Evolutionary conservation across 2,113 vertebrate genomes (phyloP).

Genomic region (Columbina picui): DNA sequence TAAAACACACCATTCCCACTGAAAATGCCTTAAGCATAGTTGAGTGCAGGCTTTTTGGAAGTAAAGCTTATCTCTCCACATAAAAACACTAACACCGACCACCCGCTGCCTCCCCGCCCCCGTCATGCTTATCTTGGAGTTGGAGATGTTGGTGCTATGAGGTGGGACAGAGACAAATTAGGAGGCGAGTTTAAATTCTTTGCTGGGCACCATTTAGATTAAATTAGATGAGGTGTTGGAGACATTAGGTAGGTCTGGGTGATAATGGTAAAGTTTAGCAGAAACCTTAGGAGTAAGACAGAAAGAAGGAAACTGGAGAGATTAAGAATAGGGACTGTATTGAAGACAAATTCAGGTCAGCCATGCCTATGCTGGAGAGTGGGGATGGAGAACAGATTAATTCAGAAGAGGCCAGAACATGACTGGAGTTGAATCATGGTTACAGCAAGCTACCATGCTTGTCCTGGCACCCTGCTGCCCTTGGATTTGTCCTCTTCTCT

Average conservation of each 20-base stretch:
- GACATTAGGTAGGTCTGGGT: not conserved
- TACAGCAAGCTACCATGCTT: not conserved
- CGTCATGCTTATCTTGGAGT: not conserved
- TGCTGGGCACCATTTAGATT: not conserved
- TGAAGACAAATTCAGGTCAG: not conserved
- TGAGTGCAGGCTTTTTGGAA: not conserved
- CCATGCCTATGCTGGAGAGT: not conserved
- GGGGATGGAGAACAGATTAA: not conserved
- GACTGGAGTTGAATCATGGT: not conserved
- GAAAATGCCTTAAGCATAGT: not conserved
- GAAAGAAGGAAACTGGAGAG: not conserved
- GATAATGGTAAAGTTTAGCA: not conserved
- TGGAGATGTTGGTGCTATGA: not conserved
- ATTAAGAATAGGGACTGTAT: not conserved
- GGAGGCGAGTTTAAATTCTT: not conserved
- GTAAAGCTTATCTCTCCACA: not conserved
- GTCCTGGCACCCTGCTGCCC: not conserved
- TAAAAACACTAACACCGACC: not conserved
- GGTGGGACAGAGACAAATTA: not conserved
- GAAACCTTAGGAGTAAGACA: not conserved
- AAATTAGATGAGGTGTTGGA: not conserved
- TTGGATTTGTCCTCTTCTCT: not conserved
- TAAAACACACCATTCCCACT: not conserved
- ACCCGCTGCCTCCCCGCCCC: no score
- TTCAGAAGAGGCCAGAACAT: not conserved